phyloP scores from a whole-genome alignment of 2,113 vertebrate species.

The Furnarius figulus region DNA sequence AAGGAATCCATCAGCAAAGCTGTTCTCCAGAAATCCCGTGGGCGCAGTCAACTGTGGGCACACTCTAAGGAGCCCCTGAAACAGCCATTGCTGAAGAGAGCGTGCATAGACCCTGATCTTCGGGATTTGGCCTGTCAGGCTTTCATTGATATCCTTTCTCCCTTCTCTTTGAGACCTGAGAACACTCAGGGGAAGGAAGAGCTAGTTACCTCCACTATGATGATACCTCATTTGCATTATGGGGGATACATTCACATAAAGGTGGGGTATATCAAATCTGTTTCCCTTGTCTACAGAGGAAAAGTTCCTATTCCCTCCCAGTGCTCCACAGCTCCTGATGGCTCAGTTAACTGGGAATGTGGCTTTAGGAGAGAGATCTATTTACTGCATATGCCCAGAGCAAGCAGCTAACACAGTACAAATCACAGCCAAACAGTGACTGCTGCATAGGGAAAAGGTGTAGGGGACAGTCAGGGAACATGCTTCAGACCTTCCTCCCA shows the following conservation, averaged over 20 bases:
- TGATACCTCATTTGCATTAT: background rate
- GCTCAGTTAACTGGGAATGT: background rate
- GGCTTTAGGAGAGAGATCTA: background rate
- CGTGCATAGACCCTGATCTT: slow-evolving; percentile 77
- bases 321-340: background rate
- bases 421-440: background rate
- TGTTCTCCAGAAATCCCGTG: slow-evolving; percentile 78
- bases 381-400: background rate
- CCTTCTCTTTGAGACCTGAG: background rate
- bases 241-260: background rate
- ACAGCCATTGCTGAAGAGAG: slow-evolving; percentile 85
- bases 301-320: background rate
- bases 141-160: slow-evolving; percentile 94
- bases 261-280: background rate
- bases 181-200: background rate
- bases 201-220: background rate
- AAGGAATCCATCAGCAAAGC: slow-evolving; percentile 86
- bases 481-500: background rate
- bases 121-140: slow-evolving; percentile 86
- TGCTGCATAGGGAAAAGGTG: background rate
- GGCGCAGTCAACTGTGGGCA: slow-evolving; percentile 84
- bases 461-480: background rate
- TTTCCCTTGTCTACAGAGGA: background rate
- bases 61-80: slow-evolving; percentile 88
- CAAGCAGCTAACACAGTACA: background rate